Evolutionary conservation across 2,888 invertebrate genomes (phyloP).

Genomic region (Aspidapion aeneum): DNA sequence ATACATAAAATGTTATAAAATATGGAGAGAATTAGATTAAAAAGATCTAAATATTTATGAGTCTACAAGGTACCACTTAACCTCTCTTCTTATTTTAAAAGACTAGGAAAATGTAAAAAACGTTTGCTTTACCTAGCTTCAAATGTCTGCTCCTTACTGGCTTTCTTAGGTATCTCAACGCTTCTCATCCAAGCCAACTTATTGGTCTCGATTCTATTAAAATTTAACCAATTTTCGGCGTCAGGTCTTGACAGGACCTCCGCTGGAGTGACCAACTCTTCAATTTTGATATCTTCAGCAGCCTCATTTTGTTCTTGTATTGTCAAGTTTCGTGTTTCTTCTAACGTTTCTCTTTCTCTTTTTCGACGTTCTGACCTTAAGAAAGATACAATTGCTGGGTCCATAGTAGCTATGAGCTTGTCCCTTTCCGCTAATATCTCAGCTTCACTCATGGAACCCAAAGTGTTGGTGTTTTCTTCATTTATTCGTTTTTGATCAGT

Average conservation of each 20-base stretch:
- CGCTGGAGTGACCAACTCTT: slow-evolving; percentile 50
- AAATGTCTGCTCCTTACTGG: slow-evolving; percentile 58
- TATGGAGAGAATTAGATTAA: no score
- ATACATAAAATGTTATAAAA: no score
- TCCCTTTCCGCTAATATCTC: slow-evolving; percentile 74
- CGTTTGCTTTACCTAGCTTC: slow-evolving; percentile 61
- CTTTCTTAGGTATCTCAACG: slow-evolving; percentile 56
- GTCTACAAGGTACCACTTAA: no score
- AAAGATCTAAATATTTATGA: no score
- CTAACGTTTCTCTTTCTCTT: slow-evolving; percentile 25
- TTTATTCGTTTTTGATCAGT: slow-evolving; percentile 62
- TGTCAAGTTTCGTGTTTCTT: slow-evolving; percentile 27
- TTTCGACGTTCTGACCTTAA: slow-evolving; percentile 51
- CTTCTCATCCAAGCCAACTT: slow-evolving; percentile 87
- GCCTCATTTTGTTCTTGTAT: slow-evolving; percentile 41
- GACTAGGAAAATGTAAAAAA: no score
- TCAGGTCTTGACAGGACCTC: slow-evolving; percentile 59
- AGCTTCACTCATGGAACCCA: slow-evolving; percentile 65
- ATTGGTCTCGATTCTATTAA: slow-evolving; percentile 80
- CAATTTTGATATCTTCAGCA: slow-evolving; percentile 36
- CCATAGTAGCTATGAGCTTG: slow-evolving; percentile 61
- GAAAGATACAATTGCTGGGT: slow-evolving; percentile 66
- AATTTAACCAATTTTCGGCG: slow-evolving; percentile 75
- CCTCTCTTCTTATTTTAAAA: no score
- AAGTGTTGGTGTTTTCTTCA: slow-evolving; percentile 63